A percentile compares a stretch with the other conserved stretches of the same genome.
phyloP scores from a whole-genome alignment of 2,888 invertebrate genomes.

The Chymomyza amoena region DNA sequence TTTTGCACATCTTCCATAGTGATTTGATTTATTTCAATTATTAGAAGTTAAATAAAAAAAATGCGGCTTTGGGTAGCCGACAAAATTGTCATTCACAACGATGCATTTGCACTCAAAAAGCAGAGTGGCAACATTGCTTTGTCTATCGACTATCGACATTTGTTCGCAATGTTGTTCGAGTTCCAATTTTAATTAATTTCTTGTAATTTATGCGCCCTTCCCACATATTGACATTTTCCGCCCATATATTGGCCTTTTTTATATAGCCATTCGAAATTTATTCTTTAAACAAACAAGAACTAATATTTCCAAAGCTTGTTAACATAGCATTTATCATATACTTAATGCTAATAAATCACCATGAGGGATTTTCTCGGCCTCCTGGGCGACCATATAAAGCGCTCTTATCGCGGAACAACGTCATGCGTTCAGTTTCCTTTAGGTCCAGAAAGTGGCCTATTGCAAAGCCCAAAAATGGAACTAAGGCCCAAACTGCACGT shows the following conservation, averaged over 20 bases:
- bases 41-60: neutral
- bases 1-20: conserved; percentile 91
- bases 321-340: neutral
- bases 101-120: neutral
- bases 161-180: neutral
- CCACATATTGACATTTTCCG: neutral
- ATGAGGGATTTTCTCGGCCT: conserved; percentile 81
- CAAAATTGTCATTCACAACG: neutral
- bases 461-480: conserved; percentile 82
- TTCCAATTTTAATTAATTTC: neutral
- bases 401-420: conserved; percentile 88
- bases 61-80: neutral
- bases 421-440: conserved; percentile 86
- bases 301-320: neutral
- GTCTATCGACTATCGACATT: neutral
- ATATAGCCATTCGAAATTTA: neutral
- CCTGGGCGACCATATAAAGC: conserved; percentile 85
- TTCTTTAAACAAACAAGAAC: neutral
- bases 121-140: neutral
- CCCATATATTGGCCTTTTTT: neutral
- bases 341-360: neutral
- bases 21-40: conserved; percentile 43
- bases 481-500: conserved; percentile 79
- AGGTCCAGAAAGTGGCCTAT: conserved; percentile 84
- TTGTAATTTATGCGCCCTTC: neutral